These are phyloP conservation scores for Butorides virescens DNA, from an alignment of 2,113 vertebrate species.

Conservation along the genomic window DNA sequence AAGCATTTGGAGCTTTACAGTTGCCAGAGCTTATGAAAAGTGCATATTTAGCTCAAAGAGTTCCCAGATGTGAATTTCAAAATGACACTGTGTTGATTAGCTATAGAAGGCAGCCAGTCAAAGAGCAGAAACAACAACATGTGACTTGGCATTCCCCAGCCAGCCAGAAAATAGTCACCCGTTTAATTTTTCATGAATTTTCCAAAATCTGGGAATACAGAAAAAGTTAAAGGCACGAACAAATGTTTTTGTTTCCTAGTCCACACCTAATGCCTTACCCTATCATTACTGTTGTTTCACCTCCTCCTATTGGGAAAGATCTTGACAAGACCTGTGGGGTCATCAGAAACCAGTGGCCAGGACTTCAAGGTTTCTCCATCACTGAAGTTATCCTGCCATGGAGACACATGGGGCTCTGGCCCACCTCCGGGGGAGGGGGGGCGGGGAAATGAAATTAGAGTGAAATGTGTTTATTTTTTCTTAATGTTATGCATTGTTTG, in stretches of 20 bases:
- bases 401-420: not conserved
- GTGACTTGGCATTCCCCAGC: slow-evolving; percentile 41
- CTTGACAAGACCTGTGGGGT: not conserved
- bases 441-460: not conserved
- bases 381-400: not conserved
- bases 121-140: slow-evolving; percentile 35
- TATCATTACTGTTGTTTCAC: not conserved
- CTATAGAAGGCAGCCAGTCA: slow-evolving; percentile 58
- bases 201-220: not conserved
- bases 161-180: slow-evolving; percentile 35
- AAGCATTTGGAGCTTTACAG: slow-evolving; percentile 51
- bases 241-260: not conserved
- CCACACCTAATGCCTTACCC: not conserved
- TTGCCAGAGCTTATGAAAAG: slow-evolving; percentile 64
- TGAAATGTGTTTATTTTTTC: slow-evolving; percentile 7
- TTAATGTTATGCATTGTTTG: slow-evolving; percentile 30
- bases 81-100: slow-evolving; percentile 59
- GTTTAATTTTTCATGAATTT: slow-evolving; percentile 18
- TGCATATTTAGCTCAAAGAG: slow-evolving; percentile 64
- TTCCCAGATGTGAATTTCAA: slow-evolving; percentile 65
- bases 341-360: not conserved
- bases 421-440: not conserved
- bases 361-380: not conserved
- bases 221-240: not conserved
- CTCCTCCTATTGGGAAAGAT: not conserved